Evolutionary conservation across 2,797 vertebrate species (phyloP), one percentile per base, ranked within the genome.

Genomic region (Micropoecilia bifurca): DNA sequence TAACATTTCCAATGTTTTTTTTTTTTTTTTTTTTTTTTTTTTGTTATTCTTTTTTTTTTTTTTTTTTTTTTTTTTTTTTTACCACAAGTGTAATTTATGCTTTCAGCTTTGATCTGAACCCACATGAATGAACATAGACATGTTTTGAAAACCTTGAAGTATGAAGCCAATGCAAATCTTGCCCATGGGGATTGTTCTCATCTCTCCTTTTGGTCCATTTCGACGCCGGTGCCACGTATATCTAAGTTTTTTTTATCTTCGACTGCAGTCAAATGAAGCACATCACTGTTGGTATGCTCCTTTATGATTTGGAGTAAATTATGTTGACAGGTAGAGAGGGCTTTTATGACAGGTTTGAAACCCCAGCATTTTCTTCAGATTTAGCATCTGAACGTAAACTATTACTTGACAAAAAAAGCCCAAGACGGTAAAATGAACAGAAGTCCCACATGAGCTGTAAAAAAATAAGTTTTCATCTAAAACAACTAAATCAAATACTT

Each of bases 61-160:
- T 12, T 9, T 3, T 1, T 10, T 10, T 9, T 57, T 0, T 53
- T 59, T 12, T 50, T 71, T 69, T 88, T 6, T 69, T 68, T 36
- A 78, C 66, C 75, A 72, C 80, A 12, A 8, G n/a, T 7, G 0
- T 78, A 77, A 80, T 82, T 83, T 76, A 83, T 55, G 33, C 18
- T 30, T 13, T 8, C 0, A n/a, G 30, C 43, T 48, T 36, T 74
- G 25, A 75, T 76, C 16, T 73, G 14, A 48, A 48, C 59, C 41
- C 30, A 30, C 33, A 6, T 71, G 33, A 57, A 16, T 71, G 73
- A 47, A 39, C 79, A 50, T 28, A 4, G 72, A 77, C 61, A 43
- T 50, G 48, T 39, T 16, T 66, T 25, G 48, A 53, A 39, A 55
- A 39, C 47, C 22, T 39, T 0, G 10, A 71, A 45, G 41, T 71